Percentiles rank a stretch among this genome's conserved stretches.
Conservation (phyloP, 2,113 vertebrate species). For the Anas platyrhynchos region DNA sequence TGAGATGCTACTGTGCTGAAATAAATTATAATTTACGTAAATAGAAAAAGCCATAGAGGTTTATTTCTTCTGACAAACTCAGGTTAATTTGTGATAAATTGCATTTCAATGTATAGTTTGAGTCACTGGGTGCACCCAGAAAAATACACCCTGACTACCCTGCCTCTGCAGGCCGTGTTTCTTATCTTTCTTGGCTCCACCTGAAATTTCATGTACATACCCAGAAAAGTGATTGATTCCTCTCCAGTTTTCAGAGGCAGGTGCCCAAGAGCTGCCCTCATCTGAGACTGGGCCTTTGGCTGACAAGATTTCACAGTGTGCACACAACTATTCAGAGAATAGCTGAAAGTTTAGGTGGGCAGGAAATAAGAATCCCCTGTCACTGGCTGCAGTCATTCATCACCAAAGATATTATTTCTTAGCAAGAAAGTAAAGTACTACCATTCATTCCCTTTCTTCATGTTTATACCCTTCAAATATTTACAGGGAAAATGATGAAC, state of each 20-base stretch:
- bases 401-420: not conserved
- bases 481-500: not conserved
- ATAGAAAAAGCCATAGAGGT: not conserved
- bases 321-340: not conserved
- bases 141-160: not conserved
- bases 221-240: not conserved
- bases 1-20: not conserved
- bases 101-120: not conserved
- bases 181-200: not conserved
- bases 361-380: not conserved
- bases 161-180: not conserved
- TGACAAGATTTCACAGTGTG: not conserved
- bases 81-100: not conserved
- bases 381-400: not conserved
- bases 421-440: not conserved
- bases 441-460: not conserved
- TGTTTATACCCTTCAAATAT: not conserved
- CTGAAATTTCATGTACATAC: not conserved
- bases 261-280: not conserved
- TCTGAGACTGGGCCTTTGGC: not conserved
- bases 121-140: not conserved
- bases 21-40: not conserved
- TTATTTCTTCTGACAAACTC: not conserved
- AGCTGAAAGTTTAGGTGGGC: not conserved
- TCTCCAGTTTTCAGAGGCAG: not conserved